Evolutionary conservation across 2,888 invertebrate species (phyloP), one percentile per base, ranked within the genome.

Genomic region (Andrena flavipes): DNA sequence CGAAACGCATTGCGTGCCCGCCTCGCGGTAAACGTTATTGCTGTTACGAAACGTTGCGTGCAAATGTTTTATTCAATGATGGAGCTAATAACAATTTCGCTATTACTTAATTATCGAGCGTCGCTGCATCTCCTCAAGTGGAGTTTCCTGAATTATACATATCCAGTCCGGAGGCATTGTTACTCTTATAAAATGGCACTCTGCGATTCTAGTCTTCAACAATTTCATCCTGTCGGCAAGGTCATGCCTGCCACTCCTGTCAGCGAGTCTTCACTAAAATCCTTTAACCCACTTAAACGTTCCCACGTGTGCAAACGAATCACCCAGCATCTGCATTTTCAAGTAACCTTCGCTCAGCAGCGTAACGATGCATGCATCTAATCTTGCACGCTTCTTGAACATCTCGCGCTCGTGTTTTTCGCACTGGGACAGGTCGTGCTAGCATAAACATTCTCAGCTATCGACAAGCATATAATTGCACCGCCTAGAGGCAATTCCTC

Each of bases 11-110:
- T 33, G 8, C 56, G n/a, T 51, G 23, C 48, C n/a, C 33, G 8
- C 16, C 16, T 20, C 35, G 20, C 26, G 35, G 54, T 16, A 49
- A 63, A 63, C 42, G 2, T 63, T 63, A 63, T 20, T 63, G 20
- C 35, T 20, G n/a, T 76, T 73, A 63, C 72, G 74, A 70, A 70
- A 70, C 59, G 20, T 48, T n/a, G 42, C 48, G 13, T 16, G n/a
- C 6, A 60, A 20, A 42, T 54, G 29, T 16, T 62, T 54, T 62
- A 59, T 30, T 20, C 10, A 16, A 48, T 10, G 26, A n/a, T 20
- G 2, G 42, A 8, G n/a, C 1, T 35, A 16, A 49, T 59, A 51
- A 42, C 7, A n/a, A 42, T 59, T 51, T n/a, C n/a, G 13, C 56
- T 42, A 60, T 30, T 56, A 23, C 56, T 56, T 29, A 23, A 48